Percentiles rank a stretch among this genome's conserved stretches.
Conservation (phyloP, 1,140 invertebrate genomes). For the Camponotus vicinus region DNA sequence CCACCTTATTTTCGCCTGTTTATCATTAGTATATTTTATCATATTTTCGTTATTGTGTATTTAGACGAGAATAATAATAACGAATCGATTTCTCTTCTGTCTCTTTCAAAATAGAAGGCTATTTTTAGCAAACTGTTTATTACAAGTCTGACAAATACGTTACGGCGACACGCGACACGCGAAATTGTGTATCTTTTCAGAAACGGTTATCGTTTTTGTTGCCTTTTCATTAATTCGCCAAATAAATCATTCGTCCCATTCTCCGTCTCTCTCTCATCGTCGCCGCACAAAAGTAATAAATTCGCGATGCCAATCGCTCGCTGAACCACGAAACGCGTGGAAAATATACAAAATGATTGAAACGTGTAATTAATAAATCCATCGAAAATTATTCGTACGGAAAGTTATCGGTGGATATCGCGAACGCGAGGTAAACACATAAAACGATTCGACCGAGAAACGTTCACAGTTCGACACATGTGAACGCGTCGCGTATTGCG, state of each 20-base stretch:
- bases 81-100: background rate
- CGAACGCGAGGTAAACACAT: background rate
- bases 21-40: background rate
- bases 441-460: slow-evolving; percentile 41
- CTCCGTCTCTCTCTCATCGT: background rate
- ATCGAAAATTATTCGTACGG: slow-evolving; percentile 51
- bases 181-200: slow-evolving; percentile 21
- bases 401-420: slow-evolving; percentile 15
- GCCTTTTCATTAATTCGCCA: slow-evolving; percentile 47
- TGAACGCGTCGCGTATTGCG: background rate
- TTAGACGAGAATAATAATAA: slow-evolving; percentile 11
- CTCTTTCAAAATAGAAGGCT: background rate
- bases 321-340: slow-evolving; percentile 51
- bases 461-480: slow-evolving; percentile 2
- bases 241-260: slow-evolving; percentile 48
- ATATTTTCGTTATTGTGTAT: background rate
- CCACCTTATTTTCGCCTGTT: background rate
- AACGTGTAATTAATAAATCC: slow-evolving; percentile 60
- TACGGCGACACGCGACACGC: background rate
- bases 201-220: slow-evolving; percentile 34
- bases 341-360: slow-evolving; percentile 55
- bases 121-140: background rate
- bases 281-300: slow-evolving; percentile 35
- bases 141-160: slow-evolving; percentile 24
- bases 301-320: slow-evolving; percentile 39